Conservation (phyloP, 2,888 invertebrate species). For the Caenorhabditis sp. region DNA sequence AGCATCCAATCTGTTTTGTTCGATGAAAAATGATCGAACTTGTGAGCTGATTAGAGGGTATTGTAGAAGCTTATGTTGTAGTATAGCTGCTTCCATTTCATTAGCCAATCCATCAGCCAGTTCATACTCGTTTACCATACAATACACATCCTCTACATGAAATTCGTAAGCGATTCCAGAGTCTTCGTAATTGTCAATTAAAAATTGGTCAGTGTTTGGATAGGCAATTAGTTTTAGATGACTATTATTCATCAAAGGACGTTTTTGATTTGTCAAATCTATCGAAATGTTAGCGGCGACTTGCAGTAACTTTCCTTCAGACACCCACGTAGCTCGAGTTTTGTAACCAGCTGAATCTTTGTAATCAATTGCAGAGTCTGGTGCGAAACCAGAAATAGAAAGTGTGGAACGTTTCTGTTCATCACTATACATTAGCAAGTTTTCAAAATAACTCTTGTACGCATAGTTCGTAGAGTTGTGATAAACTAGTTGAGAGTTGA, state of each 20-base stretch:
- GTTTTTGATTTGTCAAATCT: constrained; percentile 8
- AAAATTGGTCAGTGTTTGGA: constrained; percentile 1
- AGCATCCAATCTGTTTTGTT: constrained; percentile 1
- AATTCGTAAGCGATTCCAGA: neutral
- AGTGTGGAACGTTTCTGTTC: constrained; percentile 13
- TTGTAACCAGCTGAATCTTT: neutral
- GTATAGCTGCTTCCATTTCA: constrained; percentile 12
- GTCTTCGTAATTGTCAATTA: constrained; percentile 15
- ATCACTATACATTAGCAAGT: constrained; percentile 10
- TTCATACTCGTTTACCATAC: constrained; percentile 25
- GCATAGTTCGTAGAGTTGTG: constrained; percentile 32
- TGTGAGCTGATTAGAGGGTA: constrained; percentile 19
- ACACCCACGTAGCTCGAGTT: neutral
- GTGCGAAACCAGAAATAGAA: neutral
- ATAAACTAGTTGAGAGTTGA: constrained; percentile 27
- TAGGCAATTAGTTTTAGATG: constrained; percentile 9
- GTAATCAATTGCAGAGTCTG: neutral
- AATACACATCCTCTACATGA: constrained; percentile 16
- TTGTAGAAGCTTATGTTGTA: constrained; percentile 20
- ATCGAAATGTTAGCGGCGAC: constrained; percentile 22
- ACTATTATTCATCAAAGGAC: neutral
- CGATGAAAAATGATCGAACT: constrained; percentile 14
- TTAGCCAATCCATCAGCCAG: constrained; percentile 27
- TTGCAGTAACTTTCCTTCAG: neutral
- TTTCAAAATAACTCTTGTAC: constrained; percentile 29